These are phyloP conservation scores for Cyanistes caeruleus DNA, from an alignment of 2,113 vertebrate genomes.

Conservation along the genomic window DNA sequence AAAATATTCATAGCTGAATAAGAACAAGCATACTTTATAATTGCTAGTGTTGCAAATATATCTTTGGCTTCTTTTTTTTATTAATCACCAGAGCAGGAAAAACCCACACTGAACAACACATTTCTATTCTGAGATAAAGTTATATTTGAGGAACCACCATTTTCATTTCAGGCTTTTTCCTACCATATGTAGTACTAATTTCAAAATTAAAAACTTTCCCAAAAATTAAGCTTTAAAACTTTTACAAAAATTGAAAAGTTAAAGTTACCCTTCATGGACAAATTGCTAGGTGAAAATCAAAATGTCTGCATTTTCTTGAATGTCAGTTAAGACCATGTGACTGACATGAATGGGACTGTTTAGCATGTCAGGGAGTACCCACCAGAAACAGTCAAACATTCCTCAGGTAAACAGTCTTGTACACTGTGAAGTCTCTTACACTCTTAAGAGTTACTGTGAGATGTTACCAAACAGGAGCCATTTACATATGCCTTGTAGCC, in stretches of 20 bases:
- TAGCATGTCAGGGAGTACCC: fast-evolving
- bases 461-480: not conserved
- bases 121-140: not conserved
- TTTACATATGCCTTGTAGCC: not conserved
- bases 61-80: not conserved
- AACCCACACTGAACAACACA: not conserved
- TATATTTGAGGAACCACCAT: not conserved
- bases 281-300: not conserved
- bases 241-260: not conserved
- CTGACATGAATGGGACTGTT: not conserved
- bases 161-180: not conserved
- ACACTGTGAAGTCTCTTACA: not conserved
- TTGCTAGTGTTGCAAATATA: not conserved
- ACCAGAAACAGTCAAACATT: not conserved
- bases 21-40: not conserved
- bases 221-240: not conserved
- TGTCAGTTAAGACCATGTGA: not conserved
- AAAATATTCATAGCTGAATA: not conserved
- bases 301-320: not conserved
- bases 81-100: not conserved
- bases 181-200: not conserved
- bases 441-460: not conserved
- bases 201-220: not conserved
- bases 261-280: not conserved
- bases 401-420: not conserved